A percentile compares a stretch with the other conserved stretches of the same genome.
phyloP scores from a whole-genome alignment of 2,888 invertebrate species.

The Vesta saturnalis region DNA sequence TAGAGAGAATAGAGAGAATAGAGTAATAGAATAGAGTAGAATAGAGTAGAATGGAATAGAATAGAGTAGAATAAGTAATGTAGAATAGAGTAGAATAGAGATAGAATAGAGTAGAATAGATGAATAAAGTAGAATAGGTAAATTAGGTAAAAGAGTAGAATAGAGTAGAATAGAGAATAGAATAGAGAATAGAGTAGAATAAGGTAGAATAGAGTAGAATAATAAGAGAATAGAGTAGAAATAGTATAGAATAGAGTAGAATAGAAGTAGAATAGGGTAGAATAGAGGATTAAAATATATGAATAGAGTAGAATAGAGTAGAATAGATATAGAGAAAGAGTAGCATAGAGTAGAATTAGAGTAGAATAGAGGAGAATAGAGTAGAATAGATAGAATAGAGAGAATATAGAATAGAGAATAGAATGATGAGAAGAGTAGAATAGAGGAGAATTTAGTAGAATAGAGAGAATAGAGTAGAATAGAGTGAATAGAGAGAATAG shows the following conservation, averaged over 20 bases:
- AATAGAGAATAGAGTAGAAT: background rate
- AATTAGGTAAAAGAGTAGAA: background rate
- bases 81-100: background rate
- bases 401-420: too few species aligned
- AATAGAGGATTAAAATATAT: background rate
- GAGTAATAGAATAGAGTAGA: too few species aligned
- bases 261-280: constrained; percentile 11
- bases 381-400: constrained; percentile 5
- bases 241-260: constrained; percentile 8
- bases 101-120: background rate
- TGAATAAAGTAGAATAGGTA: background rate
- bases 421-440: background rate
- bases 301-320: background rate
- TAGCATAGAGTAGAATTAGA: constrained; percentile 8
- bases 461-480: constrained; percentile 7
- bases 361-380: constrained; percentile 1
- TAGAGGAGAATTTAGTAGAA: background rate
- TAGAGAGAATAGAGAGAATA: too few species aligned
- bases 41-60: too few species aligned
- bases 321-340: background rate
- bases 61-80: too few species aligned
- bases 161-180: background rate
- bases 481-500: constrained; percentile 4
- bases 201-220: background rate
- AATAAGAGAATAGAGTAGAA: background rate